Percentiles rank a stretch among this genome's conserved stretches.
Evolutionary conservation across 1,140 invertebrate genomes (phyloP).

Genomic region (Rhysida immarginata): DNA sequence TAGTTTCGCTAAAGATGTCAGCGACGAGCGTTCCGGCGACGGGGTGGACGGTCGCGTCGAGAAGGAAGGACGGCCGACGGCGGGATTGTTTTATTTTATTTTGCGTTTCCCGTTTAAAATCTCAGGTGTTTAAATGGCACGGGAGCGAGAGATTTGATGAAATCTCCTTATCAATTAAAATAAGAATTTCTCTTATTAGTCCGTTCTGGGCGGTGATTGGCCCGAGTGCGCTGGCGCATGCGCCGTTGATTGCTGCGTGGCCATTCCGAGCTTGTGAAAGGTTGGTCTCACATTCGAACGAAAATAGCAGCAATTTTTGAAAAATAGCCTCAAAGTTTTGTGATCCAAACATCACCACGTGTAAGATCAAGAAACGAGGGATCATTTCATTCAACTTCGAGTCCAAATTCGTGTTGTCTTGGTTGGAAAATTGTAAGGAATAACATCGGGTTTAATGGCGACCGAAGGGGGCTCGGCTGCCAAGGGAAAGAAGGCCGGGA

Average conservation of each 20-base stretch:
- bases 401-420: neutral
- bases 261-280: conserved; percentile 8
- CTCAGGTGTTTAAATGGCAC: no score
- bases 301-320: conserved; percentile 8
- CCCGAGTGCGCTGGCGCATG: neutral
- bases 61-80: no score
- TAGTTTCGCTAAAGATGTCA: no score
- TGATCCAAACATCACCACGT: conserved; percentile 3
- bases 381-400: neutral
- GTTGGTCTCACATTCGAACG: conserved; percentile 1
- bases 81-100: no score
- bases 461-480: neutral
- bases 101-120: no score
- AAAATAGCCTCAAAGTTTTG: conserved; percentile 5
- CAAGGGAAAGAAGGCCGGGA: conserved; percentile 7
- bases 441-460: neutral
- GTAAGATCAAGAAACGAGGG: neutral
- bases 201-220: neutral
- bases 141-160: no score
- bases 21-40: no score
- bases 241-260: conserved; percentile 2
- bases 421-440: neutral
- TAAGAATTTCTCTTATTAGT: neutral
- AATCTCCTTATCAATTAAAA: neutral
- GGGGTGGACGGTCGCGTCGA: no score